Base-by-base conservation (phyloP, 2,888 invertebrate species). In the Bunonema sp. region DNA sequence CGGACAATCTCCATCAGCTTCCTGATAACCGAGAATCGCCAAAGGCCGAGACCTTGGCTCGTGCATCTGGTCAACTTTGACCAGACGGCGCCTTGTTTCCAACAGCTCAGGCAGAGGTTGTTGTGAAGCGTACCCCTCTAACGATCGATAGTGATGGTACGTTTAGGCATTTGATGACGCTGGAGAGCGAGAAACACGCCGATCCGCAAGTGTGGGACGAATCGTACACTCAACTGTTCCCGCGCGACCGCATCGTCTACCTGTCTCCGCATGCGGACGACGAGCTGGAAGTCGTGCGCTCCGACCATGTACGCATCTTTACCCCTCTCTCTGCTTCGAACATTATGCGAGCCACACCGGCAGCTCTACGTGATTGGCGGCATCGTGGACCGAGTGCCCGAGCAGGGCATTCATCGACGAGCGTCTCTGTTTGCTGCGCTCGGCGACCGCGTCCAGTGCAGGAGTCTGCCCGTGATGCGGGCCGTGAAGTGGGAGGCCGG, bases 301-400 rank as follows among this genome's bases (percentile, higher is more conserved):
- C 8, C 8, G 28, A 26, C 28, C 12, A 12, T 12, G 12, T 26
- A 26, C 21, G 46, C 41, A 37, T 26, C 18, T 12, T 34, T 50
- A 4, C 39, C 39, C 8, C 26, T 21, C 4, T 42, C 46, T 28
- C n/a, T n/a, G n/a, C n/a, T n/a, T n/a, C n/a, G n/a, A n/a, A n/a
- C n/a, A n/a, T n/a, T n/a, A n/a, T n/a, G n/a, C n/a, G n/a, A n/a
- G n/a, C n/a, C n/a, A n/a, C n/a, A n/a, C n/a, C n/a, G n/a, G n/a
- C 36, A 49, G 26, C 42, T 53, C 12, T 61, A 57, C 39, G 50
- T 65, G 5, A 52, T 65, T 22, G 65, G 65, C 20, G 65, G 64
- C 26, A 66, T 65, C 36, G 65, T 65, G 20, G 65, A 65, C 43
- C 47, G 62, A 15, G 57, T 60, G 3, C 24, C 32, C 0, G 65